These are phyloP conservation scores for Actinernus sp. DNA, from an alignment of 92 coral and sea anemone species.

Conservation along the genomic window DNA sequence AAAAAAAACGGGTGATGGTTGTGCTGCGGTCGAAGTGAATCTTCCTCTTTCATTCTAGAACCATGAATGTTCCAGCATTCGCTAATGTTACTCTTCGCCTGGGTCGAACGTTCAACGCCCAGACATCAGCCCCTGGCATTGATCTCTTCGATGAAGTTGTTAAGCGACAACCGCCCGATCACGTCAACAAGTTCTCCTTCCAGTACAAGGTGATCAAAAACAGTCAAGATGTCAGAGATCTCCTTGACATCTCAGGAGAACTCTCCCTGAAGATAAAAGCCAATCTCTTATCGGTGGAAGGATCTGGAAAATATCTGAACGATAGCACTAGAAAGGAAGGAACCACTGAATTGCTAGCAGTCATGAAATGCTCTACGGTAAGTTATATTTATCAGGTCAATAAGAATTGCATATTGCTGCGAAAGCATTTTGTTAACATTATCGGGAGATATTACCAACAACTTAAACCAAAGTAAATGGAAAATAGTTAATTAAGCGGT, in stretches of 20 bases:
- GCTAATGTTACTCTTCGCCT: slow-evolving; percentile 15
- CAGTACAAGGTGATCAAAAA: slow-evolving; percentile 20
- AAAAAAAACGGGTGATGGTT: too few relatives aligned
- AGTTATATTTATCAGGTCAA: too few relatives aligned
- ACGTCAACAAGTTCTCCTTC: slow-evolving; percentile 18
- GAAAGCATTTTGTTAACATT: too few relatives aligned
- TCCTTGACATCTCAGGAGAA: slow-evolving; percentile 52
- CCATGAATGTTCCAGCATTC: slow-evolving; percentile 17
- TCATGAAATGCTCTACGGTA: too few relatives aligned
- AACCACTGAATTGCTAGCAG: too few relatives aligned
- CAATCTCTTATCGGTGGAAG: slow-evolving; percentile 15
- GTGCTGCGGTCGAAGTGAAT: too few relatives aligned
- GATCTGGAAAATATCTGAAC: slow-evolving; percentile 28
- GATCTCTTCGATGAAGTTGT: slow-evolving; percentile 8
- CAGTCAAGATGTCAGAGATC: slow-evolving; percentile 33
- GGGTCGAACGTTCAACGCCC: slow-evolving; percentile 21
- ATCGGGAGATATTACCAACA: too few relatives aligned
- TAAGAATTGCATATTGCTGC: too few relatives aligned
- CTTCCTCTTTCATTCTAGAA: too few relatives aligned
- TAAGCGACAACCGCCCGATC: neutral
- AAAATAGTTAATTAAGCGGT: too few relatives aligned
- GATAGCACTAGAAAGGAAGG: slow-evolving; percentile 14
- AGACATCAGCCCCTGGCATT: neutral
- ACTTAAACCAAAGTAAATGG: too few relatives aligned
- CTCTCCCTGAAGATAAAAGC: slow-evolving; percentile 48